Conservation (phyloP, 2,113 vertebrate species). For the Nothoprocta pentlandii region DNA sequence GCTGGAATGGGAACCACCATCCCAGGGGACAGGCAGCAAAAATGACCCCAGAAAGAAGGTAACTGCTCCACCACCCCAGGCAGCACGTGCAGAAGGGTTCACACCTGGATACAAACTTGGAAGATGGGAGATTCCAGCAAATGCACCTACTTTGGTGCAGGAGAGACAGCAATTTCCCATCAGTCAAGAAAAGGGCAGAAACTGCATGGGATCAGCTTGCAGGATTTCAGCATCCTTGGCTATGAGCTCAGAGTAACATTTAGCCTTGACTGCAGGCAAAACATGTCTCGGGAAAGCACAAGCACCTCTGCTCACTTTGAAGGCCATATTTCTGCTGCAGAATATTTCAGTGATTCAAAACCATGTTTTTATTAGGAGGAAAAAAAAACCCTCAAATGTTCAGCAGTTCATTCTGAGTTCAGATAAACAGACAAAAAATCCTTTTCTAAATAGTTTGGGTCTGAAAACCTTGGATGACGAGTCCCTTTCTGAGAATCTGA, state of each 20-base stretch:
- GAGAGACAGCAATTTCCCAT: background rate
- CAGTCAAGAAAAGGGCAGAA: background rate
- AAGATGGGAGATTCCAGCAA: background rate
- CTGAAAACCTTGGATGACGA: background rate
- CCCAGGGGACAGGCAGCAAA: background rate
- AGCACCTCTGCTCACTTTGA: slow-evolving; percentile 3
- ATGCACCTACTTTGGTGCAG: background rate
- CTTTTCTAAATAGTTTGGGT: slow-evolving; percentile 24
- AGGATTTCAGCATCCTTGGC: background rate
- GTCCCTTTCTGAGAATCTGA: background rate
- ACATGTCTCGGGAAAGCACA: background rate
- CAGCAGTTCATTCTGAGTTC: slow-evolving; percentile 34
- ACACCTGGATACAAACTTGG: background rate
- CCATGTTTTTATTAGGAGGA: background rate
- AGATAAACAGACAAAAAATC: slow-evolving; percentile 53
- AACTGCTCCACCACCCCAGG: background rate
- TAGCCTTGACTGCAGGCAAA: slow-evolving; percentile 1
- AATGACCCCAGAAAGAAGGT: accelerated
- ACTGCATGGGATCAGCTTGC: background rate
- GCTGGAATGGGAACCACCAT: background rate
- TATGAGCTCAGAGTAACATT: background rate
- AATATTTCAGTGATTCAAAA: slow-evolving; percentile 4
- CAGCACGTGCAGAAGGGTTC: background rate
- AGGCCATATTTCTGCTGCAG: background rate
- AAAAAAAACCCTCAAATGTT: slow-evolving; percentile 39